Conservation (phyloP, 2,888 invertebrate species). For the Heliothis peltigera region DNA sequence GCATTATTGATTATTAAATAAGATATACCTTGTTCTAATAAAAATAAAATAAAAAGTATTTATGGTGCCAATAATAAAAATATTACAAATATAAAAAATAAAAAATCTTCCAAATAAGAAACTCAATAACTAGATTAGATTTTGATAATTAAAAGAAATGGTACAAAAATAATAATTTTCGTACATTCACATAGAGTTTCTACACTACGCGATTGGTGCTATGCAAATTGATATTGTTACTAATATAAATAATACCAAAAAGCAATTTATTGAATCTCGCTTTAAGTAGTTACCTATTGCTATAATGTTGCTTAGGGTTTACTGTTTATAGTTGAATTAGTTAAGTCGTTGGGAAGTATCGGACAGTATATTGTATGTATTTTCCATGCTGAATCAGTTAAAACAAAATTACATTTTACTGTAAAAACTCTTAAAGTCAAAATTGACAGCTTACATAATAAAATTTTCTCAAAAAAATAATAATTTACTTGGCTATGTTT, state of each 20-base stretch:
- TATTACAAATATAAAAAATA: conserved; percentile 9
- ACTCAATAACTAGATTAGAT: conserved; percentile 46
- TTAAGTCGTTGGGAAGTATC: conserved; percentile 40
- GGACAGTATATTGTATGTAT: conserved; percentile 23
- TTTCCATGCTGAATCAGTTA: neutral
- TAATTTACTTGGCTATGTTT: too few relatives aligned
- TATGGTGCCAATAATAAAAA: conserved; percentile 52
- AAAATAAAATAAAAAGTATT: conserved; percentile 17
- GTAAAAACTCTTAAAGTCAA: too few relatives aligned
- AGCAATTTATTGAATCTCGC: conserved; percentile 67
- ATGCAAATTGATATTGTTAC: conserved; percentile 64
- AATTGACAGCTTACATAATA: too few relatives aligned
- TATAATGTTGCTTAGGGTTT: conserved; percentile 56
- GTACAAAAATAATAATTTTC: conserved; percentile 55
- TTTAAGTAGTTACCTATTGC: conserved; percentile 67
- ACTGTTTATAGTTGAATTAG: conserved; percentile 27
- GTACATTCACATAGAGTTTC: conserved; percentile 34
- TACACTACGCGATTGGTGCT: conserved; percentile 78
- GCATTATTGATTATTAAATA: conserved; percentile 1
- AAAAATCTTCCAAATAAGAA: conserved; percentile 48
- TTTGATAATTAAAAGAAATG: conserved; percentile 56
- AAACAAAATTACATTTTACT: neutral
- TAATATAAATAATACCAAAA: conserved; percentile 70
- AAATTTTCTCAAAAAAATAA: too few relatives aligned
- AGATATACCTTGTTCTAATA: conserved; percentile 4